Conservation (phyloP, 2,888 invertebrate genomes). For the Poecilus cupreus region DNA sequence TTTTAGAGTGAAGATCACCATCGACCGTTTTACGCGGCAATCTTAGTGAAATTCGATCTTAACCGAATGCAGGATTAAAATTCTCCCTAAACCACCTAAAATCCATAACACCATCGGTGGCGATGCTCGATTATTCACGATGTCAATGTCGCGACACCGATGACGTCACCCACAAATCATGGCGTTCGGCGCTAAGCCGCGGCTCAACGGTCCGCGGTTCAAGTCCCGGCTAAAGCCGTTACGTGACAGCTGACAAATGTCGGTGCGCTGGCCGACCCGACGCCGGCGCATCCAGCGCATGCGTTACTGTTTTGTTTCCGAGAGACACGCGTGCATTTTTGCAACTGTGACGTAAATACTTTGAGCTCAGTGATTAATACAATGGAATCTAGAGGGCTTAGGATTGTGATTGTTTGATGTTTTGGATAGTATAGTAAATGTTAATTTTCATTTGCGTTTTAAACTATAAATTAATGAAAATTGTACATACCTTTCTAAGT, state of each 20-base stretch:
- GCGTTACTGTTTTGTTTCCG: slow-evolving; percentile 54
- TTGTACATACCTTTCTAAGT: slow-evolving; percentile 89
- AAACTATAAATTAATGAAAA: neutral
- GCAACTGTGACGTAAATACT: slow-evolving; percentile 13
- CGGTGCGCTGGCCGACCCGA: slow-evolving; percentile 61
- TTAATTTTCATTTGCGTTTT: neutral
- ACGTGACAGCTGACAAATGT: slow-evolving; percentile 70
- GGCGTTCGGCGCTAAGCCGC: slow-evolving; percentile 67
- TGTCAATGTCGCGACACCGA: slow-evolving; percentile 64
- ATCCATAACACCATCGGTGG: neutral
- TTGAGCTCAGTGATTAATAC: slow-evolving; percentile 36
- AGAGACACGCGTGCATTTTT: slow-evolving; percentile 38
- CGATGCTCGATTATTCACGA: slow-evolving; percentile 66
- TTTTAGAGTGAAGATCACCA: no score
- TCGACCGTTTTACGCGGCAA: no score
- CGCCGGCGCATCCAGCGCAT: slow-evolving; percentile 54
- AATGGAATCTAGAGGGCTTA: slow-evolving; percentile 6
- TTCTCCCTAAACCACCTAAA: neutral
- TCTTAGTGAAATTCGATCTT: no score
- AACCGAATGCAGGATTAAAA: no score
- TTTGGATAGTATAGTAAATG: neutral
- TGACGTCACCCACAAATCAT: slow-evolving; percentile 71
- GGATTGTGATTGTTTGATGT: neutral
- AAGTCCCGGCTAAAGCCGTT: slow-evolving; percentile 66
- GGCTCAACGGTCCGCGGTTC: slow-evolving; percentile 66